phyloP scores from a whole-genome alignment of 2,888 invertebrate genomes.

The Hydrotaea cyrtoneurina region DNA sequence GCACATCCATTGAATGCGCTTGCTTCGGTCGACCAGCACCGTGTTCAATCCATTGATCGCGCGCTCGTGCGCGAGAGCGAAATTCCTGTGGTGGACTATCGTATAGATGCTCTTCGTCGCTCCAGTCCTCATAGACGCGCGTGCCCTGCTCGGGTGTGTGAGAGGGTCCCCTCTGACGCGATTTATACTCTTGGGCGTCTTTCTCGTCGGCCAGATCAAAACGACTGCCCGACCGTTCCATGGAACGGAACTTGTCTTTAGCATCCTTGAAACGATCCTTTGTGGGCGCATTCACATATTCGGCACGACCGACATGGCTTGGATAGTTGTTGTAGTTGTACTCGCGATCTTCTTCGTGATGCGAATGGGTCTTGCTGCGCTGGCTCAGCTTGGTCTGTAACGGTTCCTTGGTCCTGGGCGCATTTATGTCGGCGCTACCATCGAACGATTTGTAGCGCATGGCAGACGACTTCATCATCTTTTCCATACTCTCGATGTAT shows the following conservation, averaged over 20 bases:
- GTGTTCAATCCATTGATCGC: slow-evolving; percentile 69
- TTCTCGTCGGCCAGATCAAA: slow-evolving; percentile 82
- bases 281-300: slow-evolving; percentile 81
- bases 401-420: slow-evolving; percentile 60
- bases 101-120: slow-evolving; percentile 77
- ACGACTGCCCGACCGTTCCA: slow-evolving; percentile 83
- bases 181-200: slow-evolving; percentile 66
- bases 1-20: slow-evolving; percentile 46
- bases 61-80: slow-evolving; percentile 69
- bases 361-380: slow-evolving; percentile 71
- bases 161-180: slow-evolving; percentile 73
- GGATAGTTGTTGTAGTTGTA: slow-evolving; percentile 69
- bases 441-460: slow-evolving; percentile 79
- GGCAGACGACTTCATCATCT: slow-evolving; percentile 80
- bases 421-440: slow-evolving; percentile 64
- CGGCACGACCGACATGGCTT: slow-evolving; percentile 64
- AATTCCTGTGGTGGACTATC: slow-evolving; percentile 68
- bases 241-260: slow-evolving; percentile 91
- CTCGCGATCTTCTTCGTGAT: slow-evolving; percentile 69
- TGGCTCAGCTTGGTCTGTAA: slow-evolving; percentile 71
- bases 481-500: slow-evolving; percentile 80
- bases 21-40: slow-evolving; percentile 36
- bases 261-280: slow-evolving; percentile 92
- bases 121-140: slow-evolving; percentile 76
- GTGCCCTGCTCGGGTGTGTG: slow-evolving; percentile 69